Evolutionary conservation across 2,113 vertebrate species (phyloP), one percentile per base, ranked within the genome.

Genomic region (Lampris incognitus): DNA sequence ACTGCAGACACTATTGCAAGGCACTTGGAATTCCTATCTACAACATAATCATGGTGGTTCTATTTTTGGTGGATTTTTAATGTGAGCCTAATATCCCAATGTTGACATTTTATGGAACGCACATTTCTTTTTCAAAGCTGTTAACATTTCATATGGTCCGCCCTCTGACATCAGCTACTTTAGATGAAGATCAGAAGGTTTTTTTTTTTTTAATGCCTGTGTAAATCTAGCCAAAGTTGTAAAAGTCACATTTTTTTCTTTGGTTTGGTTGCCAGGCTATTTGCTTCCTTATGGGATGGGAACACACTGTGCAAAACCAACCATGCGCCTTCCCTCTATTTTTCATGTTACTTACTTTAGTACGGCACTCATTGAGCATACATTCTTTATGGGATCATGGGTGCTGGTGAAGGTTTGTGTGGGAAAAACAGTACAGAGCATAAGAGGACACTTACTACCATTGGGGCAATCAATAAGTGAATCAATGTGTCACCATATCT

Each of bases 171-270:
- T 48, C 0, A 80, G 9, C 49, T 1, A 65, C 1, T 24, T 7
- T 24, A 2, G 38, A 46, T 4, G 52, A 13, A 44, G 24, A 75
- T 69, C n/a, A 11, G 40, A 71, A 55, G 57, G 63, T 64, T 46
- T 66, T 82, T 38, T 7, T 6, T 3, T 11, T 48, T 65, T 37
- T 63, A 73, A 61, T 69, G 9, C 10, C 8, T 38, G 51, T 54
- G 37, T 55, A 71, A 68, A 82, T 74, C 78, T 38, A 72, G 40
- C n/a, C 38, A 56, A 73, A 76, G 63, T 76, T 69, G 60, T 85
- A 76, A 89, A 92, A 89, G 92, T 86, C 87, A 85, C 83, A 91
- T 81, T 88, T 83, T 73, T 66, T n/a, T 42, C 75, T 83, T 72
- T 42, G 44, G 41, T 55, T 68, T 56, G 74, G 89, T 88, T 91